Evolutionary conservation across 2,797 vertebrate species (phyloP), one percentile per base, ranked within the genome.

Genomic region (Danio kyathit): DNA sequence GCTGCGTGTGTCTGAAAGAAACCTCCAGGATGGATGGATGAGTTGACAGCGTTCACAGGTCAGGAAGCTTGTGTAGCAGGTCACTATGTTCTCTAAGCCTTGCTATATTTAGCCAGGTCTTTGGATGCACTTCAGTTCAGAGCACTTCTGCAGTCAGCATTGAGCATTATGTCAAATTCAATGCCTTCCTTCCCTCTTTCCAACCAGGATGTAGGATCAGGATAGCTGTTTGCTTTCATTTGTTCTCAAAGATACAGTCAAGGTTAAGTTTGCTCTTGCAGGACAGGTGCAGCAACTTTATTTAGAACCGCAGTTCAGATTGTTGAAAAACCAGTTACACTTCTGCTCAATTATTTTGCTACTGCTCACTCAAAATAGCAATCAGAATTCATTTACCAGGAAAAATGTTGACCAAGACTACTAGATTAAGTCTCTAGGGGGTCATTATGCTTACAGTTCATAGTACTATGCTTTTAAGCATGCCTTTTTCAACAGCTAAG

Each of bases 21-120:
- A 49, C 49, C 60, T 60, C 13, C 79, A 69, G 74, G 88, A 85
- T 84, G 84, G 84, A 76, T 85, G 88, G 87, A 89, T 80, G 84
- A 89, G 88, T 86, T 89, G 90, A 91, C 85, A 86, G 88, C 14
- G 56, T 80, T 87, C 89, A 86, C 89, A 92, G 91, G 90, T 92
- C 91, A 91, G 82, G 83, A 83, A 88, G 89, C 89, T 88, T 88
- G 88, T 90, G 89, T 90, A 84, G 87, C 89, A 86, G 90, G 90
- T 89, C 89, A 89, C 89, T 90, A 73, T 89, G 90, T 89, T 91
- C 91, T 93, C 87, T 91, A 92, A 94, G 93, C 91, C 86, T 81
- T 89, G 88, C 92, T 93, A 93, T 90, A 91, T 92, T 90, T 94
- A 92, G 90, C 87, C 49, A 56, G 43, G 72, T 88, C 46, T 85